These are phyloP conservation scores for Clivina fossor DNA, from an alignment of 2,888 invertebrate species.

Conservation along the genomic window DNA sequence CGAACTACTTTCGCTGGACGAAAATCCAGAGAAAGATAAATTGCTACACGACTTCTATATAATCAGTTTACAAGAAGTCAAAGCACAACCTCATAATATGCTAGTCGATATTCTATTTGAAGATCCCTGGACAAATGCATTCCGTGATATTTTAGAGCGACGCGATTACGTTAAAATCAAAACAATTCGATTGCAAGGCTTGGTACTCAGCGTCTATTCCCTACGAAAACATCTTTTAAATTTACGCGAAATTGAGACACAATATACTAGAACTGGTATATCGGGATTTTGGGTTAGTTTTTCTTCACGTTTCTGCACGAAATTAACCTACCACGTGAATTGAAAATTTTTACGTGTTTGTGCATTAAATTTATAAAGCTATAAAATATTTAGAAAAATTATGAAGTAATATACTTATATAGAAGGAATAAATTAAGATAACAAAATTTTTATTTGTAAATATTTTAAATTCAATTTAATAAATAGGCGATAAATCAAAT, in stretches of 20 bases:
- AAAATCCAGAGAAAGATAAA: conserved; percentile 62
- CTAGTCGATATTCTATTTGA: conserved; percentile 78
- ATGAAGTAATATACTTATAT: no score
- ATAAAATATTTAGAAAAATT: no score
- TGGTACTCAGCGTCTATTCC: conserved; percentile 77
- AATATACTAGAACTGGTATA: conserved; percentile 86
- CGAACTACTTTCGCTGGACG: conserved; percentile 68
- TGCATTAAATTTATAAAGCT: no score
- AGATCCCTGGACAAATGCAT: conserved; percentile 81
- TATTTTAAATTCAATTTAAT: no score
- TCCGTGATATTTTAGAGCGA: conserved; percentile 68
- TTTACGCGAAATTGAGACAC: conserved; percentile 80
- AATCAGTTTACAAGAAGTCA: conserved; percentile 86
- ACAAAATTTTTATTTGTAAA: no score
- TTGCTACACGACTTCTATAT: conserved; percentile 80
- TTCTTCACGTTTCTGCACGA: conserved; percentile 1
- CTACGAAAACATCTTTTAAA: conserved; percentile 78
- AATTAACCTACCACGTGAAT: no score
- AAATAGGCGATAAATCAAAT: no score
- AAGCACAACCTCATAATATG: conserved; percentile 83
- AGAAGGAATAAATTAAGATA: no score
- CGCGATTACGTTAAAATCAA: conserved; percentile 77
- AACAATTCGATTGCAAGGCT: conserved; percentile 80
- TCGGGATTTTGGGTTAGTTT: conserved; percentile 87
- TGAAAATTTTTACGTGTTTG: no score